Evolutionary conservation across 2,113 vertebrate genomes (phyloP).

Genomic region (Phylloscopus whistleri): DNA sequence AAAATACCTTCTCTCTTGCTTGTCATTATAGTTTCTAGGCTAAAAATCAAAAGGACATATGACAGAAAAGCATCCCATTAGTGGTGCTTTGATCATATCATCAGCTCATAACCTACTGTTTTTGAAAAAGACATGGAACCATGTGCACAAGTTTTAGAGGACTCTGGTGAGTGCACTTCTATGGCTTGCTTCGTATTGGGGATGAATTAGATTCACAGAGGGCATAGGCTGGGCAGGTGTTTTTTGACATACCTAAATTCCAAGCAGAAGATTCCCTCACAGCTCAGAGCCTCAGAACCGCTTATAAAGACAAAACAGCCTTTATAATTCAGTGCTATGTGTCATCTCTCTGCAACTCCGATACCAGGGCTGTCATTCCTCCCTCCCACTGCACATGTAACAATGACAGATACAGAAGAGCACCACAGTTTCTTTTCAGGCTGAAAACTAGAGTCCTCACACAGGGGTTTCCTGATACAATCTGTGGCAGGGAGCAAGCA

Average conservation of each 20-base stretch:
- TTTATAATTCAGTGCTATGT: slow-evolving; percentile 10
- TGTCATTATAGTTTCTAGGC: background rate
- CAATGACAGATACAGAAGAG: background rate
- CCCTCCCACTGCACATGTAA: background rate
- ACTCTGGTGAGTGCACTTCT: background rate
- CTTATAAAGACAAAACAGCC: slow-evolving; percentile 17
- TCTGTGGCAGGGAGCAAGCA: background rate
- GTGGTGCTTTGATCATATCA: background rate
- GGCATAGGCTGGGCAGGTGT: background rate
- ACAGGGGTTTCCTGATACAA: background rate
- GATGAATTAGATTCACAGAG: background rate
- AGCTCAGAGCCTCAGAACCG: background rate
- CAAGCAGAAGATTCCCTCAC: background rate
- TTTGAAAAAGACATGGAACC: background rate
- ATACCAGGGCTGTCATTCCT: slow-evolving; percentile 11
- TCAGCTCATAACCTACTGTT: background rate
- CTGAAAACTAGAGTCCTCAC: background rate
- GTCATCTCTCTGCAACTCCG: background rate
- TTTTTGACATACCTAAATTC: background rate
- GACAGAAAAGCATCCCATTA: background rate
- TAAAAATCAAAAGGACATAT: background rate
- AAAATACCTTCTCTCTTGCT: background rate
- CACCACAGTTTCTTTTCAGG: background rate
- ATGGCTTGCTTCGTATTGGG: background rate
- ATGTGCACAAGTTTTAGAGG: background rate